Conservation (phyloP, 2,888 invertebrate species). For the Malthinus seriepunctatus region DNA sequence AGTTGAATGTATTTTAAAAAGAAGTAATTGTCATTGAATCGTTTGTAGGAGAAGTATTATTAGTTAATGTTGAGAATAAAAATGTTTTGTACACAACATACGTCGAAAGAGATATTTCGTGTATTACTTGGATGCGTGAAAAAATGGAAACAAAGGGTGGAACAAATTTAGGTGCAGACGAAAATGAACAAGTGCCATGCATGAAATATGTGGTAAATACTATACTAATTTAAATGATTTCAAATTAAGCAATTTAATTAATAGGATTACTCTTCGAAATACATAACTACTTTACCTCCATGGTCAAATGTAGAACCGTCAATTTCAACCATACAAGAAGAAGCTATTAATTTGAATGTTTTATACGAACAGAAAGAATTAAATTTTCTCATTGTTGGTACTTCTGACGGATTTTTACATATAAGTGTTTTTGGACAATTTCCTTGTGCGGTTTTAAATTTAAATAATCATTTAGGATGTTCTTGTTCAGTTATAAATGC, state of each 20-base stretch:
- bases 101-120: slow-evolving; percentile 39
- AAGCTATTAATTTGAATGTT: slow-evolving; percentile 62
- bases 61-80: slow-evolving; percentile 87
- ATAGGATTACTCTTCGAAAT: slow-evolving; percentile 48
- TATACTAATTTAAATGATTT: too few species aligned
- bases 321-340: slow-evolving; percentile 58
- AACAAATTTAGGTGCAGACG: slow-evolving; percentile 58
- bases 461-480: slow-evolving; percentile 60
- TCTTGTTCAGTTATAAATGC: slow-evolving; percentile 65
- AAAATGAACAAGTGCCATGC: neutral
- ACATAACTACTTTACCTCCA: slow-evolving; percentile 59
- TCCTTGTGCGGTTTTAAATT: slow-evolving; percentile 72
- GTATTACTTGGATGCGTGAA: slow-evolving; percentile 69
- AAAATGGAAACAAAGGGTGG: slow-evolving; percentile 17
- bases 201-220: neutral
- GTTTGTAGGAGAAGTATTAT: slow-evolving; percentile 42
- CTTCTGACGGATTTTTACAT: slow-evolving; percentile 71
- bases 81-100: slow-evolving; percentile 48
- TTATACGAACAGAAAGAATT: slow-evolving; percentile 64
- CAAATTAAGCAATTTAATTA: slow-evolving; percentile 20
- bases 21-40: slow-evolving; percentile 32
- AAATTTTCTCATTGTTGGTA: slow-evolving; percentile 80
- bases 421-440: slow-evolving; percentile 85
- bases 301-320: slow-evolving; percentile 56
- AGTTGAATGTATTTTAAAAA: slow-evolving; percentile 28